These are phyloP conservation scores for Arge pagana DNA, from an alignment of 2,888 invertebrate species.

Conservation along the genomic window DNA sequence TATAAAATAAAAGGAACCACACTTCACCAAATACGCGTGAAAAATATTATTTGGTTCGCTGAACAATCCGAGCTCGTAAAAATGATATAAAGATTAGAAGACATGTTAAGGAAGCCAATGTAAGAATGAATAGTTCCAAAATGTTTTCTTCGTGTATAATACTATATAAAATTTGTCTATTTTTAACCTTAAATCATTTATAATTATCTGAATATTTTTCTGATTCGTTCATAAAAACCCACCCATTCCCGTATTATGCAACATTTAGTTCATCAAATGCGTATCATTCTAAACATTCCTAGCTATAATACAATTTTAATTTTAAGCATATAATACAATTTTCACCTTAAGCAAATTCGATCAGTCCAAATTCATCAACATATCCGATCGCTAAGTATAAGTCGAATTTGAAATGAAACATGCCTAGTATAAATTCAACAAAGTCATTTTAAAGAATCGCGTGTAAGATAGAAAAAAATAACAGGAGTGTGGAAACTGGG, in stretches of 20 bases:
- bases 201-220: slow-evolving; percentile 28
- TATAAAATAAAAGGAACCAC: slow-evolving; percentile 6
- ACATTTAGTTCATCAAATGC: slow-evolving; percentile 37
- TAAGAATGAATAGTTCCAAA: slow-evolving; percentile 30
- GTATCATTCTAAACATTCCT: slow-evolving; percentile 36
- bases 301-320: slow-evolving; percentile 43
- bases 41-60: slow-evolving; percentile 31
- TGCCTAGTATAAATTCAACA: too few species aligned
- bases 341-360: slow-evolving; percentile 32
- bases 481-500: too few species aligned
- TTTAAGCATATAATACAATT: slow-evolving; percentile 42
- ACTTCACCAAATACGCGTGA: slow-evolving; percentile 4
- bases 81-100: slow-evolving; percentile 45
- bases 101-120: slow-evolving; percentile 49
- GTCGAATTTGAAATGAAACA: too few species aligned
- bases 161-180: slow-evolving; percentile 30
- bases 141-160: slow-evolving; percentile 20
- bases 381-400: too few species aligned
- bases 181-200: slow-evolving; percentile 26
- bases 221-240: slow-evolving; percentile 36
- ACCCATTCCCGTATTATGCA: slow-evolving; percentile 35
- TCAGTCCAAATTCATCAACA: slow-evolving; percentile 36
- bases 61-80: slow-evolving; percentile 48
- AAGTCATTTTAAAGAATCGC: too few species aligned
- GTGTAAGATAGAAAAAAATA: too few species aligned